Conservation (phyloP, 92 coral and sea anemone genomes). For the Montipora capitata region DNA sequence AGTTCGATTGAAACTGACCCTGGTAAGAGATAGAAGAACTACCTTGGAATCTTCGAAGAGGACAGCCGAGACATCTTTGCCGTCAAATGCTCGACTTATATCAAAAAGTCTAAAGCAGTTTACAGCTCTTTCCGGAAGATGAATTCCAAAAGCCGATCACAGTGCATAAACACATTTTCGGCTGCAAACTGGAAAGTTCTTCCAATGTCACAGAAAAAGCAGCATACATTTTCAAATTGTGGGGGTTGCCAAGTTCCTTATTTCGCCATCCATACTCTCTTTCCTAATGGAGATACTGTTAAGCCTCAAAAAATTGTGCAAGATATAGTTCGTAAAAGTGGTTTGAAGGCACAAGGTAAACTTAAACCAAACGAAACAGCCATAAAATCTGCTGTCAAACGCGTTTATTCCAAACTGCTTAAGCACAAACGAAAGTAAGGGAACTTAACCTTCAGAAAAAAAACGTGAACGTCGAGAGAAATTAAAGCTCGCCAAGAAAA, state of each 20-base stretch:
- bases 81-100: constrained; percentile 9
- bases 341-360: neutral
- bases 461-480: too few species aligned
- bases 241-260: constrained; percentile 6
- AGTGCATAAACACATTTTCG: neutral
- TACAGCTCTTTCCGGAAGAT: constrained; percentile 20
- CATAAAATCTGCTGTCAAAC: constrained; percentile 43
- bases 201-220: neutral
- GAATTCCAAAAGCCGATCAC: constrained; percentile 12
- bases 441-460: too few species aligned
- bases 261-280: too few species aligned
- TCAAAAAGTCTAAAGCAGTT: constrained; percentile 9
- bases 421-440: too few species aligned
- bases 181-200: constrained; percentile 19
- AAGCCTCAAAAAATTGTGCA: too few species aligned
- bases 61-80: neutral
- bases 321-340: too few species aligned
- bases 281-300: too few species aligned
- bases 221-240: constrained; percentile 24
- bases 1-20: constrained; percentile 12
- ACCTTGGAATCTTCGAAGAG: constrained; percentile 1
- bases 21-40: constrained; percentile 8
- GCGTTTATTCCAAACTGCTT: constrained; percentile 20
- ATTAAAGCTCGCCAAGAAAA: too few species aligned
- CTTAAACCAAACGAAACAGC: constrained; percentile 24